A percentile compares a stretch with the other conserved stretches of the same genome.
These are phyloP conservation scores for Agapornis roseicollis DNA, from an alignment of 2,113 vertebrate genomes.

Conservation along the genomic window DNA sequence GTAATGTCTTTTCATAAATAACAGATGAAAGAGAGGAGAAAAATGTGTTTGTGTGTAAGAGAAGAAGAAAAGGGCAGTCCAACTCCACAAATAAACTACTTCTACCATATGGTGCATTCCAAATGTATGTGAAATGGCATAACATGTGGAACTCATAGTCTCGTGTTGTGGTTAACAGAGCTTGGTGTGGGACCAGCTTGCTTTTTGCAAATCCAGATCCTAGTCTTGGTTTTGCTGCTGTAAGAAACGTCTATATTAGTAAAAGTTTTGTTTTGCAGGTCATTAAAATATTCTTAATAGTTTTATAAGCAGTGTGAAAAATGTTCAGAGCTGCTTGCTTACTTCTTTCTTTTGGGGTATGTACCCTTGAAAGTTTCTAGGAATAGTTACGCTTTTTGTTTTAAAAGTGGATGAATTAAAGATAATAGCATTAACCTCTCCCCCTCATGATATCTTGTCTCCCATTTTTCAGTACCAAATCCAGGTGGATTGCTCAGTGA, in stretches of 20 bases:
- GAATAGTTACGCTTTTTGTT: not conserved
- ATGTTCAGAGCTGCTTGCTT: not conserved
- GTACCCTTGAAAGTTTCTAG: not conserved
- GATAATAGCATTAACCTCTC: not conserved
- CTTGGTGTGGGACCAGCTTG: not conserved
- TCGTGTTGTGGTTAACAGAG: not conserved
- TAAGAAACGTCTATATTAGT: not conserved
- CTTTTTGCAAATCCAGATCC: not conserved
- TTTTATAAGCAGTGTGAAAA: not conserved
- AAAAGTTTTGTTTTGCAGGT: not conserved
- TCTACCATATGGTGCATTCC: not conserved
- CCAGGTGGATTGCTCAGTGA: not conserved
- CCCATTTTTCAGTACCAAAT: not conserved
- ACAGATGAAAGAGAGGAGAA: not conserved
- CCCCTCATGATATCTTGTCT: fast-evolving
- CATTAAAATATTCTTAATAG: not conserved
- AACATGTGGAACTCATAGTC: not conserved
- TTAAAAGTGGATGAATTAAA: not conserved
- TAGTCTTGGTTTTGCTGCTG: not conserved
- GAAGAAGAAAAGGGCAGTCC: not conserved
- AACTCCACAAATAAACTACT: not conserved
- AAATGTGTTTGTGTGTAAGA: not conserved
- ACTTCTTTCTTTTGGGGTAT: not conserved
- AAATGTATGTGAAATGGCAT: not conserved
- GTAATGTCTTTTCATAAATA: conserved; percentile 11